A percentile compares a stretch with the other conserved stretches of the same genome.
phyloP scores from a whole-genome alignment of 2,888 invertebrate genomes.

The Nymphalis c-album region DNA sequence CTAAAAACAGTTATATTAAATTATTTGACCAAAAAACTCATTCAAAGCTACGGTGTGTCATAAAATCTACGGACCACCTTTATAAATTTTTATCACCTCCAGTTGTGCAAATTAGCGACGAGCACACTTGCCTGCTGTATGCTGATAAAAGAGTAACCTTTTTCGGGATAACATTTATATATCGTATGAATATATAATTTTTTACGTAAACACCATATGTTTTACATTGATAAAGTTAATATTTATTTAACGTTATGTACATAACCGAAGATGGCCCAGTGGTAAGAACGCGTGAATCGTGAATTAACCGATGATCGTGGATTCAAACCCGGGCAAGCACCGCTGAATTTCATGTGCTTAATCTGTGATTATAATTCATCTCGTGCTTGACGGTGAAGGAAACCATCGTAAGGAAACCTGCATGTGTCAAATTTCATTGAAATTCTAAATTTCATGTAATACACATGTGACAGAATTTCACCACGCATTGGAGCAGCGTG shows the following conservation, averaged over 20 bases:
- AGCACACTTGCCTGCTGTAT: conserved; percentile 25
- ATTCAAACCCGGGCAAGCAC: no score
- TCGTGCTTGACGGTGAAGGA: no score
- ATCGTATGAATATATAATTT: conserved; percentile 19
- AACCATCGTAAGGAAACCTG: no score
- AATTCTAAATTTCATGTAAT: no score
- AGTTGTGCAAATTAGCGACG: conserved; percentile 33
- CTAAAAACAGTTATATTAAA: background rate
- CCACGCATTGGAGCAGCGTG: no score
- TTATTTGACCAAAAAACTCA: background rate
- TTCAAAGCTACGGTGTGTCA: conserved; percentile 15
- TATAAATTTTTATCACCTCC: conserved; percentile 34
- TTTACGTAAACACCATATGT: background rate
- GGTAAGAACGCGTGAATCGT: no score
- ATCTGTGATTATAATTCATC: no score
- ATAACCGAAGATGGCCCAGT: no score
- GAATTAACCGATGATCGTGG: no score
- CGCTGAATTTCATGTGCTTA: no score
- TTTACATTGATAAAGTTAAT: background rate
- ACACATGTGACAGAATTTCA: no score
- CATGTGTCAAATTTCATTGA: no score
- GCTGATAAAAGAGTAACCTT: conserved; percentile 32
- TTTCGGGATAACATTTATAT: conserved; percentile 16
- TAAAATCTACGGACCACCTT: conserved; percentile 8
- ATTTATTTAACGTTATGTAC: background rate